These are phyloP conservation scores for Riptortus pedestris DNA, from an alignment of 1,140 invertebrate species.

Conservation along the genomic window DNA sequence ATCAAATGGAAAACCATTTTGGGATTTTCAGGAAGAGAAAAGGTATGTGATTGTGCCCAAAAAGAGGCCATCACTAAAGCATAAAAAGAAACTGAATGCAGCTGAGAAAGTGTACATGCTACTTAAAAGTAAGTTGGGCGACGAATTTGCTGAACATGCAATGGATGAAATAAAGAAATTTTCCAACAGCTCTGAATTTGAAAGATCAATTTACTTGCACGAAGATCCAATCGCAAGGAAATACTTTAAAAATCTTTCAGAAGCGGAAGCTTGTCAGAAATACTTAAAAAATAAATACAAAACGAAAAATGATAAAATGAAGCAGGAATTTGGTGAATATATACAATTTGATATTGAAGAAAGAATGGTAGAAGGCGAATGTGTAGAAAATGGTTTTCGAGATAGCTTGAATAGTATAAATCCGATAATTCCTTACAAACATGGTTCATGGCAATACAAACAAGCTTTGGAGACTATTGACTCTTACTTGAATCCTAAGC, in stretches of 20 bases:
- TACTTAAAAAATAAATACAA: neutral
- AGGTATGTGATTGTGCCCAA: neutral
- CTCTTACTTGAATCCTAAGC: neutral
- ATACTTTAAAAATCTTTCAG: neutral
- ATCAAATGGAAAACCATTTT: neutral
- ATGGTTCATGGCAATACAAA: neutral
- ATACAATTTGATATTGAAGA: neutral
- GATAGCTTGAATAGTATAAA: neutral
- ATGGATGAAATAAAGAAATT: conserved; percentile 7
- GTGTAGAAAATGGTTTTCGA: neutral
- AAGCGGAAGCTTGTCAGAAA: neutral
- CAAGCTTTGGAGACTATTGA: neutral
- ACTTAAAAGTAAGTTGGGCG: neutral
- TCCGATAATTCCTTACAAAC: neutral
- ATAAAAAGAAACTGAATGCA: neutral
- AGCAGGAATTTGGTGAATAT: neutral
- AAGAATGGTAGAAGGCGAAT: neutral
- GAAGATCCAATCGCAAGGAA: neutral
- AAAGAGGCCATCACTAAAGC: neutral
- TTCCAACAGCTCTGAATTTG: neutral
- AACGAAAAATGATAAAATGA: neutral
- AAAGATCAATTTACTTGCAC: neutral
- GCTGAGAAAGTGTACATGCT: neutral
- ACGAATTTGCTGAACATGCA: neutral
- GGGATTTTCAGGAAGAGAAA: conserved; percentile 6